Evolutionary conservation across 2,797 vertebrate genomes (phyloP), one percentile per base, ranked within the genome.

Genomic region (Acrossocheilus fasciatus): DNA sequence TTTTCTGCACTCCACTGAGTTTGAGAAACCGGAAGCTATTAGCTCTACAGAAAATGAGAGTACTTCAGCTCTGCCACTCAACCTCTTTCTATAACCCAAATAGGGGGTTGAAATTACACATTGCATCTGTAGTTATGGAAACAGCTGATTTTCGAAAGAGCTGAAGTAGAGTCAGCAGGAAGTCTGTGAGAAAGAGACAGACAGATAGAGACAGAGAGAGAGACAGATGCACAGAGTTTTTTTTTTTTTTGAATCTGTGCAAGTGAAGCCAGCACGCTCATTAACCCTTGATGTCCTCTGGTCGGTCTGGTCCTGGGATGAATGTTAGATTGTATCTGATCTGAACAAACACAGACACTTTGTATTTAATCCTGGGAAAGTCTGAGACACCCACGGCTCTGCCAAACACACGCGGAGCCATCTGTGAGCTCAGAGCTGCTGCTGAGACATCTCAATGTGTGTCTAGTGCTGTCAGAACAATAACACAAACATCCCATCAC

Each of bases 111-210:
- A 90, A 74, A 90, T 86, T 26, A 68, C 70, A 83, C 50, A 34
- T 84, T 84, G 83, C 75, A 81, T 72, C 62, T 73, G 88, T 87
- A 54, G 91, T 92, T 92, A 95, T 94, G 91, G 93, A 90, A 91
- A 93, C 91, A 68, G 78, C 83, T 87, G 87, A 43, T 91, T 89
- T 90, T 81, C 87, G 81, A 89, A 87, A 84, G 87, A 69, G 66
- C 66, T 69, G 66, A 69, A 69, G 66, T 18, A 39, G 34, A 91
- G 72, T 8, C 62, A 62, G 72, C 64, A 73, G 66, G 90, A 79
- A 91, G 78, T 69, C 30, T 59, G 12, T 41, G 68, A 83, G 59
- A 79, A 30, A 81, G 68, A 79, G 47, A 68, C 30, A 30, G 30
- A 30, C 30, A 30, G 62, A 15, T 66, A 7, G 39, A 45, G 43